Conservation (phyloP, 2,113 vertebrate species). For the Strix uralensis region DNA sequence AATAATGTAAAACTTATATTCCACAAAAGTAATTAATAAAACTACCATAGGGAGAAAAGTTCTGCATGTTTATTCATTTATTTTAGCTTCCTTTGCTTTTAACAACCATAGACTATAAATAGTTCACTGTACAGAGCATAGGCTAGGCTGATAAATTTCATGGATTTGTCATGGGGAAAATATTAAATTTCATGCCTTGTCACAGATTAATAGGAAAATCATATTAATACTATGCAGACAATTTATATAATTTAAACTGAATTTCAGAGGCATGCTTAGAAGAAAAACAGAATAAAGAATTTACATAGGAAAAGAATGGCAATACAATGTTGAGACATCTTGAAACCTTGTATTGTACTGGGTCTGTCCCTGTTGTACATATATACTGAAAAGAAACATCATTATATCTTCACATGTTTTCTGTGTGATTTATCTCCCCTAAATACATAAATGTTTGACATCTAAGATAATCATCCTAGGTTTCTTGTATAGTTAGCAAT, state of each 20-base stretch:
- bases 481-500: not conserved
- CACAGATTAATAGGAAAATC: slow-evolving; percentile 9
- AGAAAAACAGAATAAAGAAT: not conserved
- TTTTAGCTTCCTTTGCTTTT: slow-evolving; percentile 9
- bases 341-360: not conserved
- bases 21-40: slow-evolving; percentile 15
- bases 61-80: slow-evolving; percentile 26
- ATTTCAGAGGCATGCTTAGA: not conserved
- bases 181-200: slow-evolving; percentile 19
- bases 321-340: not conserved
- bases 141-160: slow-evolving; percentile 13
- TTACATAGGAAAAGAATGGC: not conserved
- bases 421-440: not conserved
- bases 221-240: not conserved
- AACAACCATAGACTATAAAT: not conserved
- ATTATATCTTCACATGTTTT: not conserved
- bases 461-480: not conserved
- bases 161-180: slow-evolving; percentile 28
- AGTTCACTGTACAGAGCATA: not conserved
- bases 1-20: not conserved
- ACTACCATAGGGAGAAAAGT: not conserved
- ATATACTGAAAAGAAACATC: not conserved
- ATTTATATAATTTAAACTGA: not conserved
- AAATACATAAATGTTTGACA: not conserved
- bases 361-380: not conserved